Percentiles rank a stretch among this genome's conserved stretches.
Evolutionary conservation across 2,888 invertebrate genomes (phyloP).

Genomic region (Pammene aurita): DNA sequence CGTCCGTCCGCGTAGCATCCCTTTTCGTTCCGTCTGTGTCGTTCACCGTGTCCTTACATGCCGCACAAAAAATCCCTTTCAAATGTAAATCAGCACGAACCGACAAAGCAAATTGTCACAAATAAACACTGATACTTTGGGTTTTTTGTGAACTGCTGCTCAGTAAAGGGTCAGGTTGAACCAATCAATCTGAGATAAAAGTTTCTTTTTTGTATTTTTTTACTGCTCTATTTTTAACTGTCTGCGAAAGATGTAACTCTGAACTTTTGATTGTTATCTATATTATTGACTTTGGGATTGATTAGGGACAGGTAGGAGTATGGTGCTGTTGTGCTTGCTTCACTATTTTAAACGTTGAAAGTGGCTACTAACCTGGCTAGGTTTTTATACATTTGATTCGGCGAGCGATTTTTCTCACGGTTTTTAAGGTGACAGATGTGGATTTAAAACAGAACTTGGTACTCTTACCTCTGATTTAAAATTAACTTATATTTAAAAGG

Average conservation of each 20-base stretch:
- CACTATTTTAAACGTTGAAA: conserved; percentile 17
- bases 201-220: conserved; percentile 72
- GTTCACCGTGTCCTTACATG: conserved; percentile 78
- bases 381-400: not conserved
- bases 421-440: conserved; percentile 3
- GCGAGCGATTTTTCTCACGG: conserved; percentile 20
- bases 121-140: conserved; percentile 81
- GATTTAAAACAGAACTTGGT: not conserved
- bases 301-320: conserved; percentile 32
- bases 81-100: conserved; percentile 81
- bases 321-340: conserved; percentile 16
- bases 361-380: too few relatives aligned
- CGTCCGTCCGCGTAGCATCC: conserved; percentile 51
- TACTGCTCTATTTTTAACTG: conserved; percentile 59
- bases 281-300: conserved; percentile 47
- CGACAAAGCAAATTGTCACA: conserved; percentile 84
- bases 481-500: too few relatives aligned
- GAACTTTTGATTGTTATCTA: conserved; percentile 73
- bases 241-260: conserved; percentile 60
- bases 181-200: conserved; percentile 82
- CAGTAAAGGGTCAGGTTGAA: conserved; percentile 78
- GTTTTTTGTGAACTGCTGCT: conserved; percentile 74
- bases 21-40: conserved; percentile 73
- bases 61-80: conserved; percentile 75
- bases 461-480: too few relatives aligned